These are phyloP conservation scores for Tinamus guttatus DNA, from an alignment of 2,113 vertebrate genomes.

Conservation along the genomic window DNA sequence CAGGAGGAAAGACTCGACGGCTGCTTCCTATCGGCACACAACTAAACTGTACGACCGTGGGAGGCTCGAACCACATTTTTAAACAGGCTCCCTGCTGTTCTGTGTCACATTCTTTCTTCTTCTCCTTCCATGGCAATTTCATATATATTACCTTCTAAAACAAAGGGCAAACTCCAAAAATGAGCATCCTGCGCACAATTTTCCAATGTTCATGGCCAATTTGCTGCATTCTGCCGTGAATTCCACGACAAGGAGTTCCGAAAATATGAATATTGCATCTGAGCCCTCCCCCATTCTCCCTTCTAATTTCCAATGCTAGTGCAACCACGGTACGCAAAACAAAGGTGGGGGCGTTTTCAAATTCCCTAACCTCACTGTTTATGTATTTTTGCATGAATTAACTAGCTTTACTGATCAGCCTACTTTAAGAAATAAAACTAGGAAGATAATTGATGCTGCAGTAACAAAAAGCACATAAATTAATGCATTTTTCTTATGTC, in stretches of 20 bases:
- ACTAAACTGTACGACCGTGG: conserved; percentile 6
- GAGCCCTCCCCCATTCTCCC: not conserved
- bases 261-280: not conserved
- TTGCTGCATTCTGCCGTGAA: conserved; percentile 37
- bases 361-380: not conserved
- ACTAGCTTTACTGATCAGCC: not conserved
- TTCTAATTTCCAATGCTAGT: not conserved
- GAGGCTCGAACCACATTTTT: conserved; percentile 53
- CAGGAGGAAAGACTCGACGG: conserved; percentile 37
- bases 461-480: not conserved
- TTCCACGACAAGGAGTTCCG: conserved; percentile 25
- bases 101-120: conserved; percentile 53
- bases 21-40: not conserved
- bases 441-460: not conserved
- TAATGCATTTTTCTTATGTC: not conserved
- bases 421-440: not conserved
- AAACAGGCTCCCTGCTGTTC: conserved; percentile 68
- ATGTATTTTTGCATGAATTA: not conserved
- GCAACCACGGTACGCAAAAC: not conserved
- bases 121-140: conserved; percentile 60
- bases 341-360: not conserved
- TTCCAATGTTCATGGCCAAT: conserved; percentile 54
- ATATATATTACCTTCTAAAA: conserved; percentile 59
- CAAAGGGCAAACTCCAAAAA: conserved; percentile 60
- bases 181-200: conserved; percentile 45